phyloP scores from a whole-genome alignment of 53 echinoderm and acorn worm genomes.

The Mesocentrotus franciscanus region DNA sequence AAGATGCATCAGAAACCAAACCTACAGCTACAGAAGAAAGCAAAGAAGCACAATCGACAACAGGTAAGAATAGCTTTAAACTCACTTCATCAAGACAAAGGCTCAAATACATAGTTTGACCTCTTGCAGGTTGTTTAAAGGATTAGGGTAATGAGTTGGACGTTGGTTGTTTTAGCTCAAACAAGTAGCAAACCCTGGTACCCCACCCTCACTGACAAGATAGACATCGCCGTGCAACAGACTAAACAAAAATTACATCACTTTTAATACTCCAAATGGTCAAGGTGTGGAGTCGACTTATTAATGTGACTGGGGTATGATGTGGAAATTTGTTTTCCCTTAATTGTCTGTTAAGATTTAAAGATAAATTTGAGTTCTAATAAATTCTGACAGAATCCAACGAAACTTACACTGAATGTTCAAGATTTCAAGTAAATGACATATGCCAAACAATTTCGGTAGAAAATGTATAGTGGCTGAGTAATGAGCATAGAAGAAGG shows the following conservation, averaged over 20 bases:
- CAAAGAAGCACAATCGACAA: slow-evolving; percentile 43
- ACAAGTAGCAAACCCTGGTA: too few species aligned
- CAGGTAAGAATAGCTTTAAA: not conserved
- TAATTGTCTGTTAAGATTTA: not conserved
- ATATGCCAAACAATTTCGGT: too few species aligned
- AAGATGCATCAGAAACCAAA: slow-evolving; percentile 31
- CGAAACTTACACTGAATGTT: too few species aligned
- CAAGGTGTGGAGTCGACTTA: not conserved
- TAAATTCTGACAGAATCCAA: too few species aligned
- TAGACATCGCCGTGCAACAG: too few species aligned
- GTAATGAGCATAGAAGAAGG: too few species aligned
- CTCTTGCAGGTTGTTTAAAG: not conserved
- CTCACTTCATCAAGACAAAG: not conserved
- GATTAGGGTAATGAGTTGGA: not conserved
- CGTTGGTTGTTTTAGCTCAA: not conserved
- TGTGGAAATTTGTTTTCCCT: not conserved
- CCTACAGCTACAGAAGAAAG: slow-evolving; percentile 14
- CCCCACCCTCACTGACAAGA: too few species aligned
- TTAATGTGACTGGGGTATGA: not conserved
- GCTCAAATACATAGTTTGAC: not conserved
- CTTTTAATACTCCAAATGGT: too few species aligned
- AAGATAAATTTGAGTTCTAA: too few species aligned
- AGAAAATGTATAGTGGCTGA: too few species aligned
- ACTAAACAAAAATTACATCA: too few species aligned
- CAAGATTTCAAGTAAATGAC: too few species aligned